A percentile compares a stretch with the other conserved stretches of the same genome.
Evolutionary conservation across 2,113 vertebrate genomes (phyloP).

Genomic region (Campylomormyrus numenius): DNA sequence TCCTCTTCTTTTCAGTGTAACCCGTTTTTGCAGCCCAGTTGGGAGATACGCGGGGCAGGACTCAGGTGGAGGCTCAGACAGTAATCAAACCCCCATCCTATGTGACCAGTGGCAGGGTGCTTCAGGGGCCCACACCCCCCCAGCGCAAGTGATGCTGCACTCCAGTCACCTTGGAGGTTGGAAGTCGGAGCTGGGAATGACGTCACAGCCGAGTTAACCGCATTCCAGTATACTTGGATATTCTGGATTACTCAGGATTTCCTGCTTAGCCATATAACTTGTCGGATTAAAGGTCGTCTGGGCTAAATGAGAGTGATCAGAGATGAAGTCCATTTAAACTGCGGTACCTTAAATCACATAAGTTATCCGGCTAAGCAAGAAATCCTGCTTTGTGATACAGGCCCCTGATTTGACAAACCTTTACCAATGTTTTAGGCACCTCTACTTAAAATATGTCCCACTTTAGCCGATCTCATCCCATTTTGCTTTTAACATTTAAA

Average conservation of each 20-base stretch:
- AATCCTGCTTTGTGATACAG: neutral
- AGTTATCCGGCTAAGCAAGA: neutral
- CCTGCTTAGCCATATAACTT: neutral
- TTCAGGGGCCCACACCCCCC: neutral
- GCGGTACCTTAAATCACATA: neutral
- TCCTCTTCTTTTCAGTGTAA: neutral
- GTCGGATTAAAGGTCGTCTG: neutral
- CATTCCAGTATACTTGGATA: no score
- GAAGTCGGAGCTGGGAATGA: neutral
- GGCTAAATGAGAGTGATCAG: neutral
- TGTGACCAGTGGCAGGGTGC: neutral
- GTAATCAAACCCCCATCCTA: neutral
- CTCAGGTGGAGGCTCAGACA: neutral
- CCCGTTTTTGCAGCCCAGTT: neutral
- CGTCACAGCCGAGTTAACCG: neutral
- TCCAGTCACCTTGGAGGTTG: neutral
- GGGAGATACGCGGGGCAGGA: neutral
- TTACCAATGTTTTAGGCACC: neutral
- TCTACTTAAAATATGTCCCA: neutral
- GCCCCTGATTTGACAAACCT: neutral
- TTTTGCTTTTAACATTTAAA: neutral
- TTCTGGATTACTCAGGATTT: neutral
- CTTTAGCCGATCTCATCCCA: neutral
- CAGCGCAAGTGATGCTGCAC: neutral
- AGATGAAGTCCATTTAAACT: neutral